Conservation (phyloP, 2,113 vertebrate species). For the Misgurnus mizolepis region DNA sequence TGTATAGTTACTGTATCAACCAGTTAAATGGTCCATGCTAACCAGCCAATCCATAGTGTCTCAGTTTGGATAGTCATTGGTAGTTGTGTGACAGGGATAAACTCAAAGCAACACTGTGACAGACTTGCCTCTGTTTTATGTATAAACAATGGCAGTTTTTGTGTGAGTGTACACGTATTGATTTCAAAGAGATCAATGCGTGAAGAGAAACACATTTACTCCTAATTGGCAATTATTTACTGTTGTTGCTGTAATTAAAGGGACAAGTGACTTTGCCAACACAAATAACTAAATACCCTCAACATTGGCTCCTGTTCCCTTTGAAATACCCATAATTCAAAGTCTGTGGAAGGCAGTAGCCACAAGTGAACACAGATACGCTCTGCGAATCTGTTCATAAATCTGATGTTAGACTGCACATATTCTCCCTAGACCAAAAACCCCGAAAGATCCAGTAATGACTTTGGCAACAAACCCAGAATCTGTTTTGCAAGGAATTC, state of each 20-base stretch:
- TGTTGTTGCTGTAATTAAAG: slow-evolving; percentile 36
- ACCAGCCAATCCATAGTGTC: no score
- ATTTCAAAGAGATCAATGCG: neutral
- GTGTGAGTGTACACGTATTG: neutral
- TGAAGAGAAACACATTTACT: neutral
- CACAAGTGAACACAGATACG: neutral
- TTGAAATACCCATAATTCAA: neutral
- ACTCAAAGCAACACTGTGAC: neutral
- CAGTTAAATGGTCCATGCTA: no score
- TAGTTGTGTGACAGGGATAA: neutral
- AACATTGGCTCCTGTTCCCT: neutral
- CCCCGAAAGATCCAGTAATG: slow-evolving; percentile 32
- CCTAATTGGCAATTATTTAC: slow-evolving; percentile 40
- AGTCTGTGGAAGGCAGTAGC: neutral
- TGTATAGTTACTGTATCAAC: no score
- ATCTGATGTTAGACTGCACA: slow-evolving; percentile 10
- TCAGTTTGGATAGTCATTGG: no score
- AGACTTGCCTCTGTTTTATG: neutral
- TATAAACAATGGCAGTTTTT: neutral
- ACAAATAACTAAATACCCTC: slow-evolving; percentile 22
- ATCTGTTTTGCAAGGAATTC: slow-evolving; percentile 14
- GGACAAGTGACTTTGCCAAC: slow-evolving; percentile 15
- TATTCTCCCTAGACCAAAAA: slow-evolving; percentile 7
- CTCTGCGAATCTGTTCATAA: slow-evolving; percentile 13
- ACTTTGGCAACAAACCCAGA: slow-evolving; percentile 33